A percentile compares a stretch with the other conserved stretches of the same genome.
Conservation (phyloP, 2,113 vertebrate species). For the rat (Rattus norvegicus) region GRCr8 NC_086030.1:28420501-28421000, state of each 20-base stretch:
- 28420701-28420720: accelerated
- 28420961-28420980: background rate
- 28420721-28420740: too few relatives aligned
- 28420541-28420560: background rate
- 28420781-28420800: background rate
- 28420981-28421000: background rate
- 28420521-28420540: background rate
- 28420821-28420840: background rate
- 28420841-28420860: background rate
- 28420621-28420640: background rate
- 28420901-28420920: background rate
- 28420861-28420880: background rate
- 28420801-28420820: too few relatives aligned
- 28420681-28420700: background rate
- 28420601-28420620: background rate
- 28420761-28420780: too few relatives aligned
- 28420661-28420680: background rate
- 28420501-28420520: background rate
- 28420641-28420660: background rate
- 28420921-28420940: background rate
- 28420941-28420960: background rate
- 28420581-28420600: background rate
- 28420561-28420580: background rate
- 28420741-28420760: background rate
- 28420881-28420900: background rate